Evolutionary conservation across 35 echinoderm and acorn worm genomes (phyloP), one percentile per base, ranked within the genome.

Genomic region (Patiria miniata): DNA sequence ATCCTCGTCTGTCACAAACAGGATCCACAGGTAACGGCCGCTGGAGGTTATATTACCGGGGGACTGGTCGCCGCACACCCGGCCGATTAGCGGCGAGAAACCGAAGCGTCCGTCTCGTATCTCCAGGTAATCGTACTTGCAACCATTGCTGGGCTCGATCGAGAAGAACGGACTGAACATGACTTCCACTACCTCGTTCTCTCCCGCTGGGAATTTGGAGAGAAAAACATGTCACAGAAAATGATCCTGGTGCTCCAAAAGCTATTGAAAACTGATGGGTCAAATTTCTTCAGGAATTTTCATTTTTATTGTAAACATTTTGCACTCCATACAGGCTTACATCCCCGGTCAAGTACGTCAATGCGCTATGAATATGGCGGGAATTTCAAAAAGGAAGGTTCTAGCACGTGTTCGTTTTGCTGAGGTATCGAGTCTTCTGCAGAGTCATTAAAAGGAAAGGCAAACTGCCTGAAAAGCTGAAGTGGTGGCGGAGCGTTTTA

Each of bases 71-170:
- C 91, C 91, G 37, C 91, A 93, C 26, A 83, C 30, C 23, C 53
- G 56, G 51, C 38, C 81, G 36, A 93, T 69, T 8, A 93, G 51
- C 7, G 91, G 91, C 34, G 91, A 93, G 86, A 60, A 93, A 12
- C 91, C 91, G 37, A 78, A 93, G 34, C 91, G 86, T 26, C 91
- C 91, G 58, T 93, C 91, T 34, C 88, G 91, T 19, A 93, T 84
- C 86, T 93, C 91, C 21, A 93, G 47, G 37, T 89, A 82, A 73
- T 93, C 91, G 37, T 83, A 93, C 81, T 88, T 47, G 51, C 91
- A 93, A 23, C 83, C 52, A 12, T 88, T 79, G 28, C 80, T 68
- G 37, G 59, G 80, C 44, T 93, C 91, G 53, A 93, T 80, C 33
- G 88, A 77, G 57, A 93, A 93, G 12, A 36, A 3, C 29, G 34